These are phyloP conservation scores for Drosophila algonquin DNA, from an alignment of 2,888 invertebrate genomes.

Conservation along the genomic window DNA sequence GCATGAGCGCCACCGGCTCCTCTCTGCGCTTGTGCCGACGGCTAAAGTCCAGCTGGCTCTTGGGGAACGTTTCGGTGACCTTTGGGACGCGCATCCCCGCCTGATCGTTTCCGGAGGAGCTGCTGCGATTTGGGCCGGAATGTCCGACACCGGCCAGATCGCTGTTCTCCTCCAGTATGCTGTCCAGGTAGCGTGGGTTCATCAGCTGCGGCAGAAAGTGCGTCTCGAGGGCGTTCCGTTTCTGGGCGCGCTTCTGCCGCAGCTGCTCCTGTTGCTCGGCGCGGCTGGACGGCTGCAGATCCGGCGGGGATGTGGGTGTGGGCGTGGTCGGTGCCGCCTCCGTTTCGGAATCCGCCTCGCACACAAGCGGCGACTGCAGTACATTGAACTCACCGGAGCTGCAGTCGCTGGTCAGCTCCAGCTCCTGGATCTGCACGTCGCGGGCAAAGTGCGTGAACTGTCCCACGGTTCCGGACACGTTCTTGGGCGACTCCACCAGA, in stretches of 20 bases:
- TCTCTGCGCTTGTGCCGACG: conserved; percentile 80
- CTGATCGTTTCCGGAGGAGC: conserved; percentile 57
- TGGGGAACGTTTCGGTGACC: conserved; percentile 84
- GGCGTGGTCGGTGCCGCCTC: conserved; percentile 49
- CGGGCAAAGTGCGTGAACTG: conserved; percentile 53
- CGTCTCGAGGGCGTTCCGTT: conserved; percentile 85
- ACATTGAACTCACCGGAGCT: conserved; percentile 81
- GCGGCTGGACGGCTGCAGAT: conserved; percentile 66
- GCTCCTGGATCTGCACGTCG: conserved; percentile 81
- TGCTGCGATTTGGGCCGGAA: conserved; percentile 74
- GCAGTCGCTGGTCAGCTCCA: conserved; percentile 82
- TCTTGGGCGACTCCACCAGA: conserved; percentile 71
- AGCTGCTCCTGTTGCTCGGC: conserved; percentile 81
- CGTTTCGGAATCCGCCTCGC: conserved; percentile 87
- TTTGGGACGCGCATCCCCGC: conserved; percentile 70
- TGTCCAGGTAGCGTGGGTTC: conserved; percentile 89
- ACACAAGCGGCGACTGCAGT: conserved; percentile 85
- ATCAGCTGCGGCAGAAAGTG: conserved; percentile 86
- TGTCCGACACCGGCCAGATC: conserved; percentile 83
- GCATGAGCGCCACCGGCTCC: conserved; percentile 85
- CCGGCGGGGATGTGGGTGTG: conserved; percentile 34
- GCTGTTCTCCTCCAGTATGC: conserved; percentile 91
- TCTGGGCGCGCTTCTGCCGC: conserved; percentile 85
- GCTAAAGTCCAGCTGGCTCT: conserved; percentile 82
- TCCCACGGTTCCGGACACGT: conserved; percentile 14